Conservation (phyloP, 2,113 vertebrate genomes). For the Epinephelus moara region DNA sequence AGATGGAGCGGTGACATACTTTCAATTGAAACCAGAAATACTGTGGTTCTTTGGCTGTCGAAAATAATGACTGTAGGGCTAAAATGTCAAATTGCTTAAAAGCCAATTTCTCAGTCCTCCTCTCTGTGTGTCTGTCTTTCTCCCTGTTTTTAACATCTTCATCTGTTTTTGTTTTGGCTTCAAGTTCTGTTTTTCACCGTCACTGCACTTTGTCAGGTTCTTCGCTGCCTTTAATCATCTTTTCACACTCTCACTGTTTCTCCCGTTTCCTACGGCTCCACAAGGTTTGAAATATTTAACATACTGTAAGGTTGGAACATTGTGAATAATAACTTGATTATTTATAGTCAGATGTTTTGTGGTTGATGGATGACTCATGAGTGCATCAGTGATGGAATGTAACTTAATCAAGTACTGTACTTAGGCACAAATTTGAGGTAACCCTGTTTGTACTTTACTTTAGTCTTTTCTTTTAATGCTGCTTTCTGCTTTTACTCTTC, state of each 20-base stretch:
- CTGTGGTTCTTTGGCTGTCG: background rate
- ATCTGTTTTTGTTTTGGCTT: constrained; percentile 8
- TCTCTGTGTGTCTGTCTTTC: background rate
- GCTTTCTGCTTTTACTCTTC: no score
- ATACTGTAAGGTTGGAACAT: constrained; percentile 8
- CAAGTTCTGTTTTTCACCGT: constrained; percentile 16
- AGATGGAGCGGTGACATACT: background rate
- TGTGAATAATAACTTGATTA: constrained; percentile 7
- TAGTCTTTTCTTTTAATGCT: no score
- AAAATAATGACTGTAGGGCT: constrained; percentile 6
- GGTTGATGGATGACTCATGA: constrained; percentile 1
- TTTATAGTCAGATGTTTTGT: constrained; percentile 3
- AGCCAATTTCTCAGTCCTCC: background rate
- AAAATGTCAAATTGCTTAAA: constrained; percentile 18
- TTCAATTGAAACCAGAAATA: background rate
- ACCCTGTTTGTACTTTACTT: no score
- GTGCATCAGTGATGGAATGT: no score
- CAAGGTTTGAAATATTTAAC: constrained; percentile 6
- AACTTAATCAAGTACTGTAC: no score
- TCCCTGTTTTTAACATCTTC: background rate
- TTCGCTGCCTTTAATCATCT: constrained; percentile 15
- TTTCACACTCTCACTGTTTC: background rate
- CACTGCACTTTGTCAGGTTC: constrained; percentile 12
- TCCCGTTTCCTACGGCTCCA: background rate
- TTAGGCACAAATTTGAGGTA: no score